Percentiles rank a stretch among this genome's conserved stretches.
Evolutionary conservation across 2,888 invertebrate genomes (phyloP).

Genomic region (Phlogophora meticulosa): DNA sequence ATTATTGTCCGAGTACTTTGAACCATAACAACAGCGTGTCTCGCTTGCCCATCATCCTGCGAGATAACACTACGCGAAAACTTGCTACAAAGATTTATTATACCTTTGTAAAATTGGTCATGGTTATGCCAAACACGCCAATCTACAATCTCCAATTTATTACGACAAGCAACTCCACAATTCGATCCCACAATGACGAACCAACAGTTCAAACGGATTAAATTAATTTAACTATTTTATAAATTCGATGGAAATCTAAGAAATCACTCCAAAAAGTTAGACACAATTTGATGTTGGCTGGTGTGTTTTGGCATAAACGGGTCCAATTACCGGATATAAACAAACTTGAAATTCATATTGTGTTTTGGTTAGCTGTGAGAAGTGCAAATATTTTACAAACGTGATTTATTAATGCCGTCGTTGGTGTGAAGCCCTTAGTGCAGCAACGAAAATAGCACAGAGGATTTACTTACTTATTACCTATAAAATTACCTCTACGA

Average conservation of each 20-base stretch:
- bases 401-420: slow-evolving; percentile 35
- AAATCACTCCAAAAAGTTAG: background rate
- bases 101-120: slow-evolving; percentile 37
- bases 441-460: slow-evolving; percentile 35
- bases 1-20: slow-evolving; percentile 73
- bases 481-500: slow-evolving; percentile 30
- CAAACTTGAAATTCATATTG: slow-evolving; percentile 43
- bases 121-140: slow-evolving; percentile 1
- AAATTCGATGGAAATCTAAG: no score
- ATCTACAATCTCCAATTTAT: background rate
- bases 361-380: slow-evolving; percentile 55
- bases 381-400: slow-evolving; percentile 51
- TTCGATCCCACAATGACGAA: no score
- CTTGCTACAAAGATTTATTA: slow-evolving; percentile 61
- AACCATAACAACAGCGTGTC: slow-evolving; percentile 68
- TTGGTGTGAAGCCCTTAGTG: slow-evolving; percentile 24
- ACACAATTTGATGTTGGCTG: background rate
- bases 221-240: no score
- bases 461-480: slow-evolving; percentile 4
- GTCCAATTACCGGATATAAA: slow-evolving; percentile 35
- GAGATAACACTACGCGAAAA: slow-evolving; percentile 60
- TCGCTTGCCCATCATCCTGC: slow-evolving; percentile 29
- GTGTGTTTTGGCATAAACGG: slow-evolving; percentile 1
- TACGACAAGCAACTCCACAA: no score
- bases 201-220: no score